Conservation (phyloP, 2,797 vertebrate genomes). For the Hoplostethus mediterraneus region DNA sequence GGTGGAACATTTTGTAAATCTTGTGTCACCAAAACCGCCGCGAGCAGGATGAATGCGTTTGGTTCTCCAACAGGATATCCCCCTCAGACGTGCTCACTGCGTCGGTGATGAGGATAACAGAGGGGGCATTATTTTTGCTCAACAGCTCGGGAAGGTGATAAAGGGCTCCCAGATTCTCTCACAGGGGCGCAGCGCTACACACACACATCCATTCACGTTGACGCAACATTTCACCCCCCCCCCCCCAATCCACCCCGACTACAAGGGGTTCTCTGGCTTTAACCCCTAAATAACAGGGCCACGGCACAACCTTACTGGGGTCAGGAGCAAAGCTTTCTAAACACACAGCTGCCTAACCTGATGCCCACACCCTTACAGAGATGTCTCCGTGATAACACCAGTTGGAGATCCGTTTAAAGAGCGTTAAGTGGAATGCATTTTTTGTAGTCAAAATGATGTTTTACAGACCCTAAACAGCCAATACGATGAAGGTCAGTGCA, state of each 20-base stretch:
- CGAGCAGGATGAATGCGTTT: conserved; percentile 95
- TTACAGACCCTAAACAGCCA: not conserved
- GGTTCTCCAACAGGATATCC: conserved; percentile 97
- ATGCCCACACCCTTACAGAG: conserved; percentile 42
- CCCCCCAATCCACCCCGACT: conserved; percentile 43
- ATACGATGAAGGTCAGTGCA: not conserved
- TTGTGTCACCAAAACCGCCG: conserved; percentile 84
- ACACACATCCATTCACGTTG: conserved; percentile 71
- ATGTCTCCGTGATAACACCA: conserved; percentile 46
- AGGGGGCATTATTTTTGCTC: conserved; percentile 92
- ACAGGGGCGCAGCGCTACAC: conserved; percentile 52
- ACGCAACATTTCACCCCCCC: conserved; percentile 74
- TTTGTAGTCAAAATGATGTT: not conserved
- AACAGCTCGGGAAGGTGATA: conserved; percentile 93
- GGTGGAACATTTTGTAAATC: conserved; percentile 87
- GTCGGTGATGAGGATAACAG: conserved; percentile 98
- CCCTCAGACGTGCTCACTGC: conserved; percentile 92
- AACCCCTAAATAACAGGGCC: conserved; percentile 48
- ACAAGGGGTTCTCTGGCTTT: conserved; percentile 43
- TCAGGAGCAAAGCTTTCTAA: conserved; percentile 32
- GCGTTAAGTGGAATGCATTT: not conserved
- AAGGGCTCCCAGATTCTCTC: conserved; percentile 90
- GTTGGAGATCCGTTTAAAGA: not conserved
- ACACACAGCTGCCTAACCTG: conserved; percentile 28
- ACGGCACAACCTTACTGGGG: conserved; percentile 29